Evolutionary conservation across 2,888 invertebrate genomes (phyloP), one percentile per base, ranked within the genome.

Genomic region (Cataglyphis cursor): DNA sequence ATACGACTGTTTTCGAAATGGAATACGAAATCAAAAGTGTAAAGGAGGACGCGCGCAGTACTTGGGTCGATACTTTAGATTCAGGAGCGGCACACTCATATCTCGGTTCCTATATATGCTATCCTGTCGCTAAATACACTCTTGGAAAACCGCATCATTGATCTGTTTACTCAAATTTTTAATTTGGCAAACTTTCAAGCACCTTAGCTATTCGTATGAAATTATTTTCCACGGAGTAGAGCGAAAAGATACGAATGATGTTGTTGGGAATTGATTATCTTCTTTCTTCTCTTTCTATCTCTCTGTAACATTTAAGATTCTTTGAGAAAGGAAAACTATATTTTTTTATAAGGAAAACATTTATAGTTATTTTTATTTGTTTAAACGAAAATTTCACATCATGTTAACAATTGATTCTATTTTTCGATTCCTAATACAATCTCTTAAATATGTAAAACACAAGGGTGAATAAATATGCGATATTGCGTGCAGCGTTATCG

Each of bases 31-130:
- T 81, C 62, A 81, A 81, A 81, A 76, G 81, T 54, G 38, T 38
- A n/a, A 81, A 76, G 54, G 74, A 73, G 81, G 81, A 75, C 81
- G 81, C 81, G 81, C 78, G 62, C 54, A 73, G 31, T 38, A 62
- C 64, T 54, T 80, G 81, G 81, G 81, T 81, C 81, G 81, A 81
- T 81, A 81, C 51, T 62, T 81, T 81, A 70, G 48, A 76, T 62
- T 81, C 81, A 81, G 81, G 81, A 75, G 62, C 44, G 81, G 81
- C 81, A 38, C 62, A 64, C n/a, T 24, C 21, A 35, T 31, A 12
- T n/a, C 12, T 24, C 51, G 21, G 62, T 3, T 76, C 80, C 62
- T 57, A 0, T 12, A 0, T 12, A 75, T 15, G 28, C 1, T 48
- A n/a, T 28, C 10, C 3, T 38, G 38, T 12, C 0, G 35, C 24